Percentiles rank a stretch among this genome's conserved stretches.
Evolutionary conservation across 2,797 vertebrate species (phyloP).

Genomic region (Melanotaenia boesemani): DNA sequence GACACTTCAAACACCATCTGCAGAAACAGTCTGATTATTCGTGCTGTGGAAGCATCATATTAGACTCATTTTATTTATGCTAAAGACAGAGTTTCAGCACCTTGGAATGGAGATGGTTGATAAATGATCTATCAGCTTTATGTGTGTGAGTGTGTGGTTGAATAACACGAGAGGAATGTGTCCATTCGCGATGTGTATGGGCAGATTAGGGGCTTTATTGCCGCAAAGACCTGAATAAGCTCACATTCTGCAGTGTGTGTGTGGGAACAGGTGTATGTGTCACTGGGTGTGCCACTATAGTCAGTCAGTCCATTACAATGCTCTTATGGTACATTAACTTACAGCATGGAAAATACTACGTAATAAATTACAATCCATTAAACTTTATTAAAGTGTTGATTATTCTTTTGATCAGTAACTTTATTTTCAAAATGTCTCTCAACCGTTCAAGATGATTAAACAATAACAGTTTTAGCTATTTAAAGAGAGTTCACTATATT

Average conservation of each 20-base stretch:
- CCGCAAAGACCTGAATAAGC: slow-evolving; percentile 75
- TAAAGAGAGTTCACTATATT: not conserved
- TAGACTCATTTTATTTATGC: slow-evolving; percentile 17
- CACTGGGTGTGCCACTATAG: slow-evolving; percentile 2
- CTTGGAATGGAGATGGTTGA: slow-evolving; percentile 25
- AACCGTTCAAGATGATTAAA: not conserved
- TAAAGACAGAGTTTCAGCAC: slow-evolving; percentile 11
- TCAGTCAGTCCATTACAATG: slow-evolving; percentile 3
- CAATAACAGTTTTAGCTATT: not conserved
- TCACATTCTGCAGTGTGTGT: slow-evolving; percentile 61
- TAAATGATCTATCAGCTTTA: slow-evolving; percentile 17
- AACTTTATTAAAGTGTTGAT: not conserved
- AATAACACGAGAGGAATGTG: slow-evolving; percentile 74
- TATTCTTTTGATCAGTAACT: not conserved
- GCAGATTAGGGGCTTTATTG: slow-evolving; percentile 76
- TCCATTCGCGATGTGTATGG: slow-evolving; percentile 72
- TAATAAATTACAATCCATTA: not conserved
- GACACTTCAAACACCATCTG: slow-evolving; percentile 34
- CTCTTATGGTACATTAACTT: not conserved
- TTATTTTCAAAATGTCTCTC: not conserved
- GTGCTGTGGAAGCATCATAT: slow-evolving; percentile 9
- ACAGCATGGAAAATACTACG: not conserved
- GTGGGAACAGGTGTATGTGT: slow-evolving; percentile 34
- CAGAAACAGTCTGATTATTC: slow-evolving; percentile 22
- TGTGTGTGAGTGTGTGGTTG: slow-evolving; percentile 44